Conservation (phyloP, 2,888 invertebrate genomes). For the Adela reaumurella region DNA sequence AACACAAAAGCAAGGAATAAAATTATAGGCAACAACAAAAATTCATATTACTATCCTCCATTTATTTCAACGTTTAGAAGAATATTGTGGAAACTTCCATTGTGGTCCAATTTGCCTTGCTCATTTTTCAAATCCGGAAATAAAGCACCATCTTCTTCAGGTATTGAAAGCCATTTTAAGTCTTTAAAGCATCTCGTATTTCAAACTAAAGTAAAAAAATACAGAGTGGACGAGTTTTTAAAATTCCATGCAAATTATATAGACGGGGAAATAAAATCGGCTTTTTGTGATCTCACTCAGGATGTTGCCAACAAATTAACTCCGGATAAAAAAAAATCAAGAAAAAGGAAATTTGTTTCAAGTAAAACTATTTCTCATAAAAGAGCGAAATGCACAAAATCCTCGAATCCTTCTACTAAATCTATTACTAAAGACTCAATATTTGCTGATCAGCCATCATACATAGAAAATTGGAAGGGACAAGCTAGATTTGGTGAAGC, state of each 20-base stretch:
- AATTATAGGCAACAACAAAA: constrained; percentile 1
- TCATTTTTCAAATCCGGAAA: constrained; percentile 4
- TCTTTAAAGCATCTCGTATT: not conserved
- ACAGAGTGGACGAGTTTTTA: constrained; percentile 2
- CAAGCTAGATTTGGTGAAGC: constrained; percentile 1
- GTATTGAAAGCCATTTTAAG: constrained; percentile 3
- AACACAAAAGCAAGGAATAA: not conserved
- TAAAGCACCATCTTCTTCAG: constrained; percentile 4
- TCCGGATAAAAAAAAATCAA: not conserved
- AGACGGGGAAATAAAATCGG: constrained; percentile 2
- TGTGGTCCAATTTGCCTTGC: constrained; percentile 4
- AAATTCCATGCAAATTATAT: not conserved
- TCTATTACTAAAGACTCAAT: constrained; percentile 3
- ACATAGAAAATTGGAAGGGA: not conserved
- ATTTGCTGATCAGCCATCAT: constrained; percentile 4
- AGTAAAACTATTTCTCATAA: not conserved
- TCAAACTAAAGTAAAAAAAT: constrained; percentile 1
- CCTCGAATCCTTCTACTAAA: not conserved
- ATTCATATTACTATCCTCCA: constrained; percentile 4
- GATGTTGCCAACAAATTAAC: constrained; percentile 3
- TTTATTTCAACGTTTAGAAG: constrained; percentile 4
- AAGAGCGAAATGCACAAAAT: not conserved
- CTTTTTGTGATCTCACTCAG: constrained; percentile 1
- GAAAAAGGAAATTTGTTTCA: constrained; percentile 1
- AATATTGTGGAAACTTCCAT: constrained; percentile 3